A percentile compares a stretch with the other conserved stretches of the same genome.
These are phyloP conservation scores for Phoxinus phoxinus DNA, from an alignment of 2,113 vertebrate species.

Conservation along the genomic window DNA sequence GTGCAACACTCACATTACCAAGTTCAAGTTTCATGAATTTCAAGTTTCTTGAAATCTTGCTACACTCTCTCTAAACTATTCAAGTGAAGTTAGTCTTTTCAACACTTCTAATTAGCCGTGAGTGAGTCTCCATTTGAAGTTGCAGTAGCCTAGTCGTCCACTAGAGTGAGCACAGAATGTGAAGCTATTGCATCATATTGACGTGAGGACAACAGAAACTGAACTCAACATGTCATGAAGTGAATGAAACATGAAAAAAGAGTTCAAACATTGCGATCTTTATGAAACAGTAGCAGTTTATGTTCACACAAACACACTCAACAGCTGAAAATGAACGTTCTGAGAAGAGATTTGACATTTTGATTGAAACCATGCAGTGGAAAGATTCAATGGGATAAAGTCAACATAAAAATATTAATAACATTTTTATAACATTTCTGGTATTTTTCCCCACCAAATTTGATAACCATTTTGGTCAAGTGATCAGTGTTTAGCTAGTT, in stretches of 20 bases:
- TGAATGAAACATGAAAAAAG: constrained; percentile 6
- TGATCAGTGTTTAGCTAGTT: not conserved
- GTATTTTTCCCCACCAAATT: no score
- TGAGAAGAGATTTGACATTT: not conserved
- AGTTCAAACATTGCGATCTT: not conserved
- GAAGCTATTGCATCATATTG: constrained; percentile 46
- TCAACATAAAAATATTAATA: not conserved
- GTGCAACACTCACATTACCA: no score
- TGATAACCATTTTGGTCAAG: no score
- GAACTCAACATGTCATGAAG: no score
- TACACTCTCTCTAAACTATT: no score
- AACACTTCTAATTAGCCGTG: not conserved
- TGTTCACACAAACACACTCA: not conserved
- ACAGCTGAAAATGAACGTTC: not conserved
- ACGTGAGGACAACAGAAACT: not conserved
- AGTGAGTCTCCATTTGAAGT: constrained; percentile 39
- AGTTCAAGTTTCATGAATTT: no score
- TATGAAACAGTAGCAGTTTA: not conserved
- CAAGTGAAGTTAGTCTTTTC: not conserved
- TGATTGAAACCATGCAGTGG: not conserved
- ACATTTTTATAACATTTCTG: no score
- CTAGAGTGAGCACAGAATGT: constrained; percentile 69
- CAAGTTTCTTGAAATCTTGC: not conserved
- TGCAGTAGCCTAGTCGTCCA: constrained; percentile 65
- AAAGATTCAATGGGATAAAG: not conserved